Percentiles rank a stretch among this genome's conserved stretches.
Evolutionary conservation across 2,797 vertebrate genomes (phyloP).

Genomic region (Pelodytes ibericus): DNA sequence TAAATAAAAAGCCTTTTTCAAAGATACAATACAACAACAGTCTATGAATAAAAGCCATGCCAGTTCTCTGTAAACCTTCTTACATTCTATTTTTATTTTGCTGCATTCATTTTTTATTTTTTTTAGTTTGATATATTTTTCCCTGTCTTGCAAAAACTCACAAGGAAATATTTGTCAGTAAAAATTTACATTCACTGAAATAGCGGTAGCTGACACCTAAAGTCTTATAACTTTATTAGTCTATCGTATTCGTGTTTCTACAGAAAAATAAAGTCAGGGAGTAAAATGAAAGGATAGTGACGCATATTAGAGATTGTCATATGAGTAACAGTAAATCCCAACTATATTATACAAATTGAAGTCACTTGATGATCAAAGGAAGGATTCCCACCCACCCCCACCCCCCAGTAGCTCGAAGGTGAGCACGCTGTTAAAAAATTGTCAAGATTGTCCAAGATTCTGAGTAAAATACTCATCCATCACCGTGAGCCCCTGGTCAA

Average conservation of each 20-base stretch:
- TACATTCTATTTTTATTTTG: not conserved
- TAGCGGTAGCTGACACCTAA: not conserved
- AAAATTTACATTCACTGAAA: not conserved
- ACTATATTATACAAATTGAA: conserved; percentile 62
- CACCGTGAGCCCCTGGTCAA: conserved; percentile 83
- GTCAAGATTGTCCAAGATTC: conserved; percentile 85
- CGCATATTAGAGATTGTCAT: not conserved
- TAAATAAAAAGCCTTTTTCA: not conserved
- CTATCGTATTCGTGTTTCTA: not conserved
- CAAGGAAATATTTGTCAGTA: not conserved
- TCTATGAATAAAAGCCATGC: not conserved
- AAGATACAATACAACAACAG: not conserved
- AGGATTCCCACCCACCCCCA: conserved; percentile 71
- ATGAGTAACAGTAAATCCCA: conserved; percentile 54
- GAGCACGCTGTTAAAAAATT: conserved; percentile 78
- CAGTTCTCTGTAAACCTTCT: no score
- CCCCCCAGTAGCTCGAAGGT: conserved; percentile 74
- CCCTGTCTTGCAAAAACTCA: not conserved
- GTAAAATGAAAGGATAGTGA: not conserved
- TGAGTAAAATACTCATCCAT: conserved; percentile 89
- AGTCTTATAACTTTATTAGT: not conserved
- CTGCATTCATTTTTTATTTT: not conserved
- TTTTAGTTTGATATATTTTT: not conserved
- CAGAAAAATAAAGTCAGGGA: not conserved
- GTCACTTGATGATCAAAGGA: conserved; percentile 62